Evolutionary conservation across 2,888 invertebrate genomes (phyloP).

Genomic region (Melipona bicolor): DNA sequence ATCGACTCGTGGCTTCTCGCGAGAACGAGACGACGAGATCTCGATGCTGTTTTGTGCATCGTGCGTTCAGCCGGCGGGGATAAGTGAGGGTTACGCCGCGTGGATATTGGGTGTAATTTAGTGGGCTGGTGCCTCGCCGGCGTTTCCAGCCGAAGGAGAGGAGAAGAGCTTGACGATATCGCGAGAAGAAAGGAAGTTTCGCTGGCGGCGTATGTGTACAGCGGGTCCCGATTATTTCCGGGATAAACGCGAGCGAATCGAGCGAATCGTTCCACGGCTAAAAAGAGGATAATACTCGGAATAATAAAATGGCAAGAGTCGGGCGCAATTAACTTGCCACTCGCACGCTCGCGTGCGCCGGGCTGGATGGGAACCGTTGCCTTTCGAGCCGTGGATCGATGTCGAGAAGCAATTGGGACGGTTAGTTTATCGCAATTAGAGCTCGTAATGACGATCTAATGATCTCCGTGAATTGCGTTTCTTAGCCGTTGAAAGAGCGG

Average conservation of each 20-base stretch:
- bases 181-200: background rate
- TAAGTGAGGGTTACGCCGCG: slow-evolving; percentile 69
- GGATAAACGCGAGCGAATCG: slow-evolving; percentile 20
- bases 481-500: slow-evolving; percentile 7
- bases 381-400: slow-evolving; percentile 48
- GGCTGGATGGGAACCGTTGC: slow-evolving; percentile 26
- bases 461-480: slow-evolving; percentile 23
- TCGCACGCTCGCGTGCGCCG: slow-evolving; percentile 58
- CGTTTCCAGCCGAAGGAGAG: slow-evolving; percentile 25
- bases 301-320: slow-evolving; percentile 58
- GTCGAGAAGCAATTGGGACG: slow-evolving; percentile 56
- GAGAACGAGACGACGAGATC: slow-evolving; percentile 64
- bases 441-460: slow-evolving; percentile 54
- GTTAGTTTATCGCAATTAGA: slow-evolving; percentile 60
- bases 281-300: slow-evolving; percentile 27
- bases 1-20: slow-evolving; percentile 3
- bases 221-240: slow-evolving; percentile 32
- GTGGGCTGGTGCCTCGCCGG: slow-evolving; percentile 45
- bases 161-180: background rate
- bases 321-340: slow-evolving; percentile 50
- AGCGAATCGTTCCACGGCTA: slow-evolving; percentile 8
- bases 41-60: slow-evolving; percentile 43
- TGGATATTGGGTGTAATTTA: slow-evolving; percentile 78
- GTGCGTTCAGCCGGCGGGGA: slow-evolving; percentile 52
- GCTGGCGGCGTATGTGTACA: background rate